Evolutionary conservation across 64 coral and sea anemone species (phyloP), one percentile per base, ranked within the genome.

Genomic region (Montipora foliosa): DNA sequence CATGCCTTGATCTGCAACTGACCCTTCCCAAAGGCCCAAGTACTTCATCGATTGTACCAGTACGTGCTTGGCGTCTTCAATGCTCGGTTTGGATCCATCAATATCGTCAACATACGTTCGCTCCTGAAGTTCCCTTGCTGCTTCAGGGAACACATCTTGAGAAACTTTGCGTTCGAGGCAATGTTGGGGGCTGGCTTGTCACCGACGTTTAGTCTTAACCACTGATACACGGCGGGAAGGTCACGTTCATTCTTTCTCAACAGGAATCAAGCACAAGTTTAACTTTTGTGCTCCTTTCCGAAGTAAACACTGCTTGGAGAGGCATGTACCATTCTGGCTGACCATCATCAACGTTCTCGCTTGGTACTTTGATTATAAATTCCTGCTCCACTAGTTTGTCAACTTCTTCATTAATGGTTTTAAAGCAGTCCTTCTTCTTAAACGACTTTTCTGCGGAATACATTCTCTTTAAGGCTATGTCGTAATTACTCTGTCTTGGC

Each of bases 1-100:
- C 76, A 91, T 22, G 44, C 79, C 9, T 91, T 91, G 9, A 81
- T 91, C 15, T 91, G 44, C 44, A 81, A 91, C 24, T 91, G 76
- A 49, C 89, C 77, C 14, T 81, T 81, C 4, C 12, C 19, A 37
- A 37, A 37, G 37, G 37, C 37, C 37, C 37, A 4, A 91, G 89
- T 9, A 81, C 79, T 0, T 49, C 48, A 44, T 81, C 62, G 24
- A 91, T 70, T 12, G 24, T 66, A 12, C 17, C 64, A 9, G 75
- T 79, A 90, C 49, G 1, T 57, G 71, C 46, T 89, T 89, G n/a
- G 47, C 87, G 29, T 89, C 87, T 1, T 19, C n/a, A 8, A n/a
- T 15, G 14, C 0, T 47, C 44, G 69, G 52, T 46, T n/a, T 75
- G 47, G 73, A 89, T 47, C 74, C 88, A 47, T 20, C 88, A 21